Percentiles rank a stretch among this genome's conserved stretches.
Evolutionary conservation across 2,888 invertebrate species (phyloP).

Genomic region (Kuschelorhynchus macadamiae): DNA sequence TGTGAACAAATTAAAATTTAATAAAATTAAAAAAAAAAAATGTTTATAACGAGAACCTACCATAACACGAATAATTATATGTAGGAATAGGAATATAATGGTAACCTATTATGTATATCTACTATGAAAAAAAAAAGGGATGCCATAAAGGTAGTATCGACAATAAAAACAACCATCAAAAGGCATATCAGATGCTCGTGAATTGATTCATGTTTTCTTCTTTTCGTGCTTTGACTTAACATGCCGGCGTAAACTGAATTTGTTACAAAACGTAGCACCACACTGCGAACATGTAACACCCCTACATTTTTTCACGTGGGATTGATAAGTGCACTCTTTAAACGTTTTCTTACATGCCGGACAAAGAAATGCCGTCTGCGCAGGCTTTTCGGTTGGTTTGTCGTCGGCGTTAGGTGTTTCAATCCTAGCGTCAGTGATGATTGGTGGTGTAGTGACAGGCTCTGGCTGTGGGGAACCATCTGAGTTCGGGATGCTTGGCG

Average conservation of each 20-base stretch:
- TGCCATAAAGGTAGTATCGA: neutral
- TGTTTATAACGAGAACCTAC: neutral
- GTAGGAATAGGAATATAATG: neutral
- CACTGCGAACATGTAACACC: neutral
- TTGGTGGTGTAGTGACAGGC: neutral
- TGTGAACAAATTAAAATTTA: no score
- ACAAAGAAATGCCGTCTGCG: neutral
- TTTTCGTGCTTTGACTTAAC: neutral
- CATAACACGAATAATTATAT: neutral
- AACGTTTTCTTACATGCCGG: conserved; percentile 1
- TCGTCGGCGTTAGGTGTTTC: no score
- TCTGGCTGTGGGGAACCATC: neutral
- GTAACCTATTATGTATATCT: neutral
- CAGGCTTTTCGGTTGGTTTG: conserved; percentile 1
- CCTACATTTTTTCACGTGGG: neutral
- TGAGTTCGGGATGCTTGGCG: neutral
- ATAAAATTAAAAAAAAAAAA: conserved; percentile 7
- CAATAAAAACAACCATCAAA: neutral
- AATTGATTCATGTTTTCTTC: no score
- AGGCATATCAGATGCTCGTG: no score
- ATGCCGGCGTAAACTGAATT: conserved; percentile 5
- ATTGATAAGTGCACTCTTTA: neutral
- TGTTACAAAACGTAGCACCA: conserved; percentile 1
- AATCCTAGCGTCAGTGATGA: no score
- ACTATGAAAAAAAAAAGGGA: neutral